Evolutionary conservation across 2,797 vertebrate species (phyloP), one percentile per base, ranked within the genome.

Genomic region (Coranthus polyacanthus): DNA sequence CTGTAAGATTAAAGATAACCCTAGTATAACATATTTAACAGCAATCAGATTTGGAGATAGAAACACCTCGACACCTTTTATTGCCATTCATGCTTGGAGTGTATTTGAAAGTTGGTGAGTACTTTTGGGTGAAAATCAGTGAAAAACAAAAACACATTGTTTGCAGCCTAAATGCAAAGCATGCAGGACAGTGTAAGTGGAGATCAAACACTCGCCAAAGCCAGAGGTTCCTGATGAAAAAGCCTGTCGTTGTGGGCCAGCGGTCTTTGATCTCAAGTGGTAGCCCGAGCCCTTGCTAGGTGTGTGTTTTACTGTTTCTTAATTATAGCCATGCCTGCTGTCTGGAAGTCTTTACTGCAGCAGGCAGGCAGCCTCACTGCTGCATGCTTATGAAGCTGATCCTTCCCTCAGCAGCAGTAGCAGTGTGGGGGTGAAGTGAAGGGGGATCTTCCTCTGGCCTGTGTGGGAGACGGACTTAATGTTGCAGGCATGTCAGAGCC

Each of bases 261-360:
- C 8, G 12, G 22, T 63, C 92, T 93, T 93, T 93, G 90, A 94
- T 91, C 90, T 92, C 63, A 79, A 89, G 86, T 81, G 69, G 79
- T 72, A 82, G 79, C 75, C 74, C 44, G 37, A 53, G 75, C 79
- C 69, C 76, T 69, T 21, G 7, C 83, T 90, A 89, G 89, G 87
- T 93, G 88, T 90, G 82, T 87, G 75, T 90, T 93, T 93, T 89
- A 90, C 88, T 88, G 89, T 56, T 37, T 86, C 86, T 81, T 93
- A 92, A 93, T 94, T 93, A 93, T 65, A 92, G 89, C 81, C 86
- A 83, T 17, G 82, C 68, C 77, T 85, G 77, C 82, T 82, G 89
- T 91, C 85, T 92, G 89, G 82, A 88, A 89, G 69, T 62, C 86
- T 92, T 93, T 87, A 88, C 80, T 60, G 84, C 76, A 78, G 68